Conservation (phyloP, 1,140 invertebrate genomes). For the Pomacea maculata region DNA sequence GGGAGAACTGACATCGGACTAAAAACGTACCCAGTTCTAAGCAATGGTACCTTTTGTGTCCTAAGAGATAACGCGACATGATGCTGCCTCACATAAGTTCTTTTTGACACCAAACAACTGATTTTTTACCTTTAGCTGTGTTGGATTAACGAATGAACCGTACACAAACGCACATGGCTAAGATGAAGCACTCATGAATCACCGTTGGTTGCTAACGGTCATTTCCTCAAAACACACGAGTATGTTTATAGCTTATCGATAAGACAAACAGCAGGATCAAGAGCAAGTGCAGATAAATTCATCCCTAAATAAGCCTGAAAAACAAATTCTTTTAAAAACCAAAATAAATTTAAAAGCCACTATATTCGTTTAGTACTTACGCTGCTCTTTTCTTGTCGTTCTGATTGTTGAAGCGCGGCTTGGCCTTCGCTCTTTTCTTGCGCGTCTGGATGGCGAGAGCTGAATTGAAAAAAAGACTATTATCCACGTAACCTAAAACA, state of each 20-base stretch:
- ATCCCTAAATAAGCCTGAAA: background rate
- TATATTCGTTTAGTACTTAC: conserved; percentile 39
- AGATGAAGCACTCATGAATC: conserved; percentile 12
- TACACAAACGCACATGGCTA: conserved; percentile 23
- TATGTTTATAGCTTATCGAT: background rate
- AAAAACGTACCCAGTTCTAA: too few species aligned
- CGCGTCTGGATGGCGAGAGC: conserved; percentile 65
- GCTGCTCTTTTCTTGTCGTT: conserved; percentile 47
- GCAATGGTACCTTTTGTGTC: too few species aligned
- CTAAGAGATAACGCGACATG: too few species aligned
- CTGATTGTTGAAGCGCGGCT: conserved; percentile 49
- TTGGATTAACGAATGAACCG: background rate
- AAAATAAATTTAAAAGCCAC: too few species aligned
- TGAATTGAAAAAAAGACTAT: conserved; percentile 38
- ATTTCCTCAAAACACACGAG: background rate
- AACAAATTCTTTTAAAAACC: conserved; percentile 11
- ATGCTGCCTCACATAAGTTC: too few species aligned
- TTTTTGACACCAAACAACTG: too few species aligned
- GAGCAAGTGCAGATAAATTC: background rate
- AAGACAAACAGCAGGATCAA: background rate
- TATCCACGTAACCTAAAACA: background rate
- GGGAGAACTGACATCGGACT: too few species aligned
- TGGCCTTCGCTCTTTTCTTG: conserved; percentile 64
- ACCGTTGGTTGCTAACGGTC: conserved; percentile 24
- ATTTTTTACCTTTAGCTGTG: too few species aligned